Evolutionary conservation across 2,113 vertebrate genomes (phyloP), one percentile per base, ranked within the genome.

Genomic region (Coreoperca whiteheadi): DNA sequence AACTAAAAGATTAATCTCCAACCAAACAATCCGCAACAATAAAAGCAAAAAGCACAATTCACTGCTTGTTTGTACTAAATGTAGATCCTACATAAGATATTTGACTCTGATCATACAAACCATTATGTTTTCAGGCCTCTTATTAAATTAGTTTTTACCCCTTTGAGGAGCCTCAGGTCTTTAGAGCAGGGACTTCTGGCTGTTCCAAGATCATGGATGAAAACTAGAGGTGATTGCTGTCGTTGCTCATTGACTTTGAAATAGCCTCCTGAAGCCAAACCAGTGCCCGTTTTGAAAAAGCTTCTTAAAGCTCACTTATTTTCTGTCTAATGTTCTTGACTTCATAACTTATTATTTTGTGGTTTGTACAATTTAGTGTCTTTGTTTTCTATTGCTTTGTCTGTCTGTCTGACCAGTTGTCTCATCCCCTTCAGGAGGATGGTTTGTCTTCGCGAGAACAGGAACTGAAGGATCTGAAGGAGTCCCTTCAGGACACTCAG

Each of bases 401-500:
- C 8, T n/a, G 21, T 56, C 28, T 50, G 5, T 32, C 8, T 80
- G 23, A 56, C 50, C n/a, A 9, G 12, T 56, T 61, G 54, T 83
- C 21, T 81, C 12, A 3, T 82, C 54, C 64, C 28, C 39, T 39
- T 0, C 1, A 99, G 98, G 98, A 98, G 12, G 97, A 97, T 0
- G 91, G 86, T 11, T 92, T 97, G 28, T 92, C 80, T 37, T 96
- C 97, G 0, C 93, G 92, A 66, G 97, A 98, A 12, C 48, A 97
- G 90, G 98, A 99, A 91, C 94, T 99, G 56, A 96, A 95, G 66
- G 97, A 97, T 6, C 91, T 99, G 41, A 99, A 98, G 92, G 96
- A 97, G 88, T 98, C 95, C n/a, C 93, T 99, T 70, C 97, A 98
- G 89, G 98, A 99, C 90, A 99, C 97, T 0, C 98, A 99, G 88